Evolutionary conservation across 1,140 invertebrate species (phyloP), one percentile per base, ranked within the genome.

Genomic region (Stenopsyche tienmushanensis): DNA sequence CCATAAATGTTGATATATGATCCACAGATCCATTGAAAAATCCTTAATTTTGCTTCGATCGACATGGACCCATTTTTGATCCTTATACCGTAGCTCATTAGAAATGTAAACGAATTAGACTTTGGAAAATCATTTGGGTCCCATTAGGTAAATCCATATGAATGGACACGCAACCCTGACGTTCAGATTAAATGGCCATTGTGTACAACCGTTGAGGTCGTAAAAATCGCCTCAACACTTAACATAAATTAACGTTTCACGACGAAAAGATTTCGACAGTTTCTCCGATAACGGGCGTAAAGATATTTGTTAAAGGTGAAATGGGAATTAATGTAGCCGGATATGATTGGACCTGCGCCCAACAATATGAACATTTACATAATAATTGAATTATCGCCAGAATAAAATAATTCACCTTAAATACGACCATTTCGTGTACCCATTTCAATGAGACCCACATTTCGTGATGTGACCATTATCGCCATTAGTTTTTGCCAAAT

Each of bases 191-290:
- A 60, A 60, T 44, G 42, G 41, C 42, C 57, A 60, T 60, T 60
- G 57, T 60, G 42, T 60, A 60, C 57, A 49, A 47, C 26, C 44
- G 57, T 26, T 18, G 20, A 21, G 57, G 57, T 60, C 57, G 57
- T 60, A 60, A 60, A 60, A 60, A 60, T 60, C 57, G 57, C 57
- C 44, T 60, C 57, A 60, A 60, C 57, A 60, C 57, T 60, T 60
- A 60, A 60, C 57, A 60, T 60, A 60, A 60, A 60, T 60, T 60
- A 60, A 17, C 57, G 57, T 60, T 60, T 34, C 23, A 45, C 42
- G 57, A 60, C 44, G 57, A 60, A 39, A 44, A 45, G 41, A 42
- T 60, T 60, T 60, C 57, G 57, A 60, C 57, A 60, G 57, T 26
- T 60, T 60, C 41, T 29, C 23, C 24, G 57, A 60, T 60, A 60